Evolutionary conservation across 2,113 vertebrate genomes (phyloP).

Genomic region (Sebastes fasciatus): DNA sequence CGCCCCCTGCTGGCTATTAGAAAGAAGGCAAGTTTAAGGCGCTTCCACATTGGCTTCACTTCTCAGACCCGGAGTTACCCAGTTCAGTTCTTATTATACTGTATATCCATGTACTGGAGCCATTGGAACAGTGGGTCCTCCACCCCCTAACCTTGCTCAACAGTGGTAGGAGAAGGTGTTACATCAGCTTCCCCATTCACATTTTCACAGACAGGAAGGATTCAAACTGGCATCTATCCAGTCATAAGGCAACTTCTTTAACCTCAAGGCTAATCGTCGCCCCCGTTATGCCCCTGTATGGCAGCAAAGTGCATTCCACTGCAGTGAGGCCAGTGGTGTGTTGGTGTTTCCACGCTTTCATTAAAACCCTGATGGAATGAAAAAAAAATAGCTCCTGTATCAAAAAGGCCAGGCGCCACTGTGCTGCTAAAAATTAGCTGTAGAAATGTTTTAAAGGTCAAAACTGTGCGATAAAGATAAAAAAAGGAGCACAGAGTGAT

Average conservation of each 20-base stretch:
- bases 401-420: background rate
- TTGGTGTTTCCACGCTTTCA: constrained; percentile 51
- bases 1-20: too few species aligned
- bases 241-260: constrained; percentile 33
- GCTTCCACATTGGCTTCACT: too few species aligned
- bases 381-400: constrained; percentile 5
- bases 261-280: constrained; percentile 19
- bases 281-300: constrained; percentile 54
- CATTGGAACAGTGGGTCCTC: background rate
- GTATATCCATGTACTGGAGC: background rate
- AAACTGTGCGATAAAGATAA: background rate
- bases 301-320: constrained; percentile 43
- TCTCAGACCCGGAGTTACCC: too few species aligned
- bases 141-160: background rate
- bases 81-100: background rate
- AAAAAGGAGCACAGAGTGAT: background rate
- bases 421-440: background rate
- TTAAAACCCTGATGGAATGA: constrained; percentile 38
- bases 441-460: background rate
- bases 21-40: too few species aligned
- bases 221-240: constrained; percentile 36
- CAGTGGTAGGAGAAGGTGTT: background rate
- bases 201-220: constrained; percentile 29
- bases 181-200: constrained; percentile 4
- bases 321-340: constrained; percentile 28